phyloP scores from a whole-genome alignment of 2,113 vertebrate genomes.

The Thalassoma bifasciatum region DNA sequence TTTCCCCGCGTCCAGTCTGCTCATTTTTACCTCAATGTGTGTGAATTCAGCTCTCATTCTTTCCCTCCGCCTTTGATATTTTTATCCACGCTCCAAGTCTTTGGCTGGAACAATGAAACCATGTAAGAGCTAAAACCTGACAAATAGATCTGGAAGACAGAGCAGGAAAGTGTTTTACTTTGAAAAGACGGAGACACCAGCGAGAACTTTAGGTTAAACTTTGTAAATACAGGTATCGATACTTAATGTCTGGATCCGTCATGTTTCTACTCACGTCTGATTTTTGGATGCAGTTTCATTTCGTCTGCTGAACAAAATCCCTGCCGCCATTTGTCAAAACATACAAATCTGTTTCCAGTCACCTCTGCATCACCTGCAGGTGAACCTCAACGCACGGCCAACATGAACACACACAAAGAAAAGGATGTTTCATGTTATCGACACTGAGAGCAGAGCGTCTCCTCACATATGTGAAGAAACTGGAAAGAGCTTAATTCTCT shows the following conservation, averaged over 20 bases:
- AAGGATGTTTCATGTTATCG: conserved; percentile 35
- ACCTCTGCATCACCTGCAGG: conserved; percentile 11
- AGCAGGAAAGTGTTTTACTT: no score
- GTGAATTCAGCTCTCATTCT: conserved; percentile 50
- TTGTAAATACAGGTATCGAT: neutral
- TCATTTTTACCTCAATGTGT: conserved; percentile 44
- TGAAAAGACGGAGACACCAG: neutral
- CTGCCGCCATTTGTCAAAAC: conserved; percentile 24
- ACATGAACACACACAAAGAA: conserved; percentile 33
- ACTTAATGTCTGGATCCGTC: neutral
- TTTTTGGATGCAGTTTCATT: conserved; percentile 4
- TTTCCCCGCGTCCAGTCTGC: conserved; percentile 44
- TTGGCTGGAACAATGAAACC: conserved; percentile 43
- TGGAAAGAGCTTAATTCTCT: conserved; percentile 24
- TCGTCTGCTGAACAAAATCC: conserved; percentile 2
- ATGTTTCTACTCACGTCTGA: neutral
- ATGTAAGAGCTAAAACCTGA: conserved; percentile 28
- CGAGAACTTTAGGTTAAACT: neutral
- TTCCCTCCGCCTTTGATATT: conserved; percentile 52
- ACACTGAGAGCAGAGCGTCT: conserved; percentile 31
- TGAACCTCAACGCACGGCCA: conserved; percentile 45
- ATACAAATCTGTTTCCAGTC: conserved; percentile 19
- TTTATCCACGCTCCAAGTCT: conserved; percentile 34
- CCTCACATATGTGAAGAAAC: conserved; percentile 36
- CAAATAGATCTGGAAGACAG: conserved; percentile 35